Conservation (phyloP, 2,113 vertebrate genomes). For the Petaurus breviceps region DNA sequence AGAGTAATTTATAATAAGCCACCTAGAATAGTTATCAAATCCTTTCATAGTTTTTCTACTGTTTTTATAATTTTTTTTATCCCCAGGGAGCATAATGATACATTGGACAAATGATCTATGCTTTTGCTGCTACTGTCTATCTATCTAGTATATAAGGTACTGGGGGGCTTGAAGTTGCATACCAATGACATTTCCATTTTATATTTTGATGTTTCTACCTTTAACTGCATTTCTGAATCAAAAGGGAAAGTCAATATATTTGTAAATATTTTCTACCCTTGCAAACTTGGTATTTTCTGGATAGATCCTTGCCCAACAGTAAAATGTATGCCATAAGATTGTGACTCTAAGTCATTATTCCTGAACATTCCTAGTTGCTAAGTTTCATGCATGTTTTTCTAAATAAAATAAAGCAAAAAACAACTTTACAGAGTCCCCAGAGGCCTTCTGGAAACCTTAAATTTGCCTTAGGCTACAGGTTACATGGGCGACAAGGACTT, state of each 20-base stretch:
- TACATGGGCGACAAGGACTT: not conserved
- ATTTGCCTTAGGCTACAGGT: not conserved
- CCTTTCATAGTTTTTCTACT: not conserved
- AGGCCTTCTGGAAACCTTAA: not conserved
- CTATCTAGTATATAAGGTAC: not conserved
- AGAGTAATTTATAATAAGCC: not conserved
- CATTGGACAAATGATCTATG: not conserved
- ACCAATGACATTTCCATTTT: not conserved
- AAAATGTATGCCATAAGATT: not conserved
- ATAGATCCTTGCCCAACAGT: not conserved
- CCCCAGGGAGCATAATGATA: not conserved
- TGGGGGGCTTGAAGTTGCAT: not conserved
- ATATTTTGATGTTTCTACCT: not conserved
- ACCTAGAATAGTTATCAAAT: not conserved
- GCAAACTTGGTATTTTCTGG: not conserved
- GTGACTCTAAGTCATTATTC: not conserved
- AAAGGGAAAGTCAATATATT: conserved; percentile 3
- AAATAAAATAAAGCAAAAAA: not conserved
- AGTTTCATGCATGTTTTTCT: not conserved
- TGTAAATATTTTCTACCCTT: not conserved
- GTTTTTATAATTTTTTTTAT: not conserved
- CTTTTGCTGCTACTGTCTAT: not conserved
- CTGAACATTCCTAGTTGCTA: not conserved
- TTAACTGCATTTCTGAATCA: conserved; percentile 32
- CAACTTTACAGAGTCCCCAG: not conserved